These are phyloP conservation scores for Yasuhikotakia modesta DNA, from an alignment of 2,797 vertebrate species.

Conservation along the genomic window DNA sequence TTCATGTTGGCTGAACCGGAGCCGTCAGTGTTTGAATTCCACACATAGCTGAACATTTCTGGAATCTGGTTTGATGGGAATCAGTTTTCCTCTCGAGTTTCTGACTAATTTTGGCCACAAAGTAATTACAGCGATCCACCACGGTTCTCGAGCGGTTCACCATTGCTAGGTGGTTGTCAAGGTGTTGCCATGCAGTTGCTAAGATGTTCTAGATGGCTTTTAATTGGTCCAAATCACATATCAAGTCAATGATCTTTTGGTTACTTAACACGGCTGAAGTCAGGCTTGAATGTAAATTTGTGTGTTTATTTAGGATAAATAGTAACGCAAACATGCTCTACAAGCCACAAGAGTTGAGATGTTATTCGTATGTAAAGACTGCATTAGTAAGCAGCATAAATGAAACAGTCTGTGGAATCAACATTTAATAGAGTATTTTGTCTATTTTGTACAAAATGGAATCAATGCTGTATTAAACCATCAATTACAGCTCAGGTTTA, in stretches of 20 bases:
- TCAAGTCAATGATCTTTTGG: too few species aligned
- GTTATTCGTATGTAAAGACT: not conserved
- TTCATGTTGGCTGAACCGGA: conserved; percentile 11
- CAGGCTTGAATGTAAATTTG: not conserved
- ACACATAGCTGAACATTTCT: conserved; percentile 30
- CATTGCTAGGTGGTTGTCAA: too few species aligned
- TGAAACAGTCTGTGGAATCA: conserved; percentile 63
- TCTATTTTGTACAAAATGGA: conserved; percentile 98
- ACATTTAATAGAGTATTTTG: conserved; percentile 98
- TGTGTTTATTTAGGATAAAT: not conserved
- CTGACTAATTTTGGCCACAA: conserved; percentile 4
- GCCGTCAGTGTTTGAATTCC: conserved; percentile 47
- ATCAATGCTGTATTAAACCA: conserved; percentile 94
- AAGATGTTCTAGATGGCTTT: not conserved
- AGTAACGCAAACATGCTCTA: not conserved
- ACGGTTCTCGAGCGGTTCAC: too few species aligned
- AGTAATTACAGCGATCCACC: not conserved
- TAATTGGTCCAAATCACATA: too few species aligned
- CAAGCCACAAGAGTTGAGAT: not conserved
- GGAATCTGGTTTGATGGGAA: conserved; percentile 34
- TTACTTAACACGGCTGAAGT: too few species aligned
- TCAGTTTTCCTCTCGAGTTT: conserved; percentile 24
- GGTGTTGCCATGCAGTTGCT: too few species aligned
- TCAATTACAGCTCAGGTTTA: conserved; percentile 88
- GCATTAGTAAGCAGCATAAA: not conserved